Evolutionary conservation across 2,888 invertebrate species (phyloP), one percentile per base, ranked within the genome.

Genomic region (Mimachlamys varia): DNA sequence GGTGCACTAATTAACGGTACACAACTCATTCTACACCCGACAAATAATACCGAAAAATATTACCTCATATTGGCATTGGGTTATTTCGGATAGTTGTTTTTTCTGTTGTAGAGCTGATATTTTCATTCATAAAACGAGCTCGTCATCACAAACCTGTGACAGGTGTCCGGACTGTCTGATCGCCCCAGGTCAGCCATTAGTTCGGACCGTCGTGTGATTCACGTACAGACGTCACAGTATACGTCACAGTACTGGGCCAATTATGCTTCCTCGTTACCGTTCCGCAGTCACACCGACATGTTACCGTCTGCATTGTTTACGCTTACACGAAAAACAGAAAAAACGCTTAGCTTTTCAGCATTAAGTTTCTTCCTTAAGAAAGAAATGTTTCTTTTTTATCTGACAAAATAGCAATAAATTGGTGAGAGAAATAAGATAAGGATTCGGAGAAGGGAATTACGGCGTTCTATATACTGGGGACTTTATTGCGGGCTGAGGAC

Each of bases 401-500:
- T 10, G 76, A 27, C 33, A 76, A 76, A 76, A 76, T 76, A 76
- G 33, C 33, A 76, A 10, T 76, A 76, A 76, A 76, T 76, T 76
- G 76, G 76, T 76, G 76, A 76, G 76, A 76, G 76, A 76, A 76
- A 76, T 76, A 33, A 27, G 76, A 76, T 76, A 76, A 76, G 76
- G 12, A 76, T 76, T 76, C 27, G 62, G 76, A 58, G 76, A 76
- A 76, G 53, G 53, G 53, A 53, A 53, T 10, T 19, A 53, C 27
- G 76, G 44, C 44, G 44, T 7, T 44, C 33, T 76, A 22, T 76
- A 33, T 13, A 33, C 33, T 27, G 27, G 33, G 33, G 33, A 76
- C 33, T 76, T 76, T 76, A 76, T 76, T 76, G 76, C 76, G 12
- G 27, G 7, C 76, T 33, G 76, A 27, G 33, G 33, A 76, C 33